Conservation (phyloP, 2,113 vertebrate genomes). For the Pomatostomus ruficeps region DNA sequence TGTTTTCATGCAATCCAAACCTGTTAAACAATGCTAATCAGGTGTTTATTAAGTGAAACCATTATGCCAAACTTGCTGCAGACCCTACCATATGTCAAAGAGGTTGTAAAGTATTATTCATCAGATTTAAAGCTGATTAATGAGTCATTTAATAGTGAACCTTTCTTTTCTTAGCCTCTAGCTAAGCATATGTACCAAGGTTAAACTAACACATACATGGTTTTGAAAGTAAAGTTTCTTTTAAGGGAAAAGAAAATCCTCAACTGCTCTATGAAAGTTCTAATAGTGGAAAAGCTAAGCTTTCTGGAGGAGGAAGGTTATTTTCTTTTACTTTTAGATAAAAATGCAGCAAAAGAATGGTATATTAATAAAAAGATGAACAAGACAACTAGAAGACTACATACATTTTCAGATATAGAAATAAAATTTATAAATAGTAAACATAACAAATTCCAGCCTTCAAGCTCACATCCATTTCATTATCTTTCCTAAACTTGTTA, state of each 20-base stretch:
- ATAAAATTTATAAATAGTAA: neutral
- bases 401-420: neutral
- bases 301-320: neutral
- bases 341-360: neutral
- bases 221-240: slow-evolving; percentile 44
- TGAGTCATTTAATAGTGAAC: slow-evolving; percentile 62
- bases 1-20: slow-evolving; percentile 71
- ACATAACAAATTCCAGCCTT: neutral
- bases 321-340: neutral
- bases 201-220: slow-evolving; percentile 49
- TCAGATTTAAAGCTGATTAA: slow-evolving; percentile 74
- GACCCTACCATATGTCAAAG: slow-evolving; percentile 70
- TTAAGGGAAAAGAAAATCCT: slow-evolving; percentile 15
- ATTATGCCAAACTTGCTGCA: slow-evolving; percentile 72
- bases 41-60: slow-evolving; percentile 80
- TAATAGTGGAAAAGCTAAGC: neutral
- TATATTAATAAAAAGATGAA: neutral
- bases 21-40: slow-evolving; percentile 80
- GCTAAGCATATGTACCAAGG: slow-evolving; percentile 65
- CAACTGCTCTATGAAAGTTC: neutral
- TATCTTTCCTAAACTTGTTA: neutral
- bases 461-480: neutral
- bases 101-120: slow-evolving; percentile 78
- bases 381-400: neutral
- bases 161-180: slow-evolving; percentile 66